phyloP scores from a whole-genome alignment of 2,888 invertebrate species.

The Melitaea athalia region DNA sequence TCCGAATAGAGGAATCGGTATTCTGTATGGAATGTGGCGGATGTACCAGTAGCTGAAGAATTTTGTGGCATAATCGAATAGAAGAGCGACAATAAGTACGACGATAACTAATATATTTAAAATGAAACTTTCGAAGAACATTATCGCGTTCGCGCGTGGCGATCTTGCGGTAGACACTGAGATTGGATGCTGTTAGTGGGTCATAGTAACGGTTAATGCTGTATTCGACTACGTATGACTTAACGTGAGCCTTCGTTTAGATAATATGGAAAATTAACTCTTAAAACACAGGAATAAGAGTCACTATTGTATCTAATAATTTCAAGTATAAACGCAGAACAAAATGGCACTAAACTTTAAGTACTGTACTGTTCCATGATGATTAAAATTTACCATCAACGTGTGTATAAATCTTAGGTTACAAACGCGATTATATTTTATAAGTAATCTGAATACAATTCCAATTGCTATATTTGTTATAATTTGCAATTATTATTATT shows the following conservation, averaged over 20 bases:
- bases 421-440: too few relatives aligned
- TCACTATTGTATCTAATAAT: neutral
- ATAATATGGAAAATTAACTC: neutral
- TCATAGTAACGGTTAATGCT: slow-evolving; percentile 67
- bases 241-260: slow-evolving; percentile 13
- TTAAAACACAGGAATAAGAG: neutral
- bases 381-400: neutral
- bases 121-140: slow-evolving; percentile 77
- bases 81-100: slow-evolving; percentile 62
- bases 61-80: slow-evolving; percentile 73
- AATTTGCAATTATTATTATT: too few relatives aligned
- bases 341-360: neutral
- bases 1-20: slow-evolving; percentile 66
- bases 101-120: slow-evolving; percentile 62
- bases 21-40: slow-evolving; percentile 68
- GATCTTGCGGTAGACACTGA: slow-evolving; percentile 60
- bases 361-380: neutral
- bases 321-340: neutral
- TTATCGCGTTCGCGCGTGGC: slow-evolving; percentile 62
- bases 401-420: too few relatives aligned
- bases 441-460: too few relatives aligned
- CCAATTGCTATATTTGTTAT: too few relatives aligned
- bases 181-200: slow-evolving; percentile 57
- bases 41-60: slow-evolving; percentile 79
- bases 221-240: slow-evolving; percentile 10